Percentiles rank a stretch among this genome's conserved stretches.
These are phyloP conservation scores for Anthoptus insignis DNA, from an alignment of 2,888 invertebrate genomes.

Conservation along the genomic window DNA sequence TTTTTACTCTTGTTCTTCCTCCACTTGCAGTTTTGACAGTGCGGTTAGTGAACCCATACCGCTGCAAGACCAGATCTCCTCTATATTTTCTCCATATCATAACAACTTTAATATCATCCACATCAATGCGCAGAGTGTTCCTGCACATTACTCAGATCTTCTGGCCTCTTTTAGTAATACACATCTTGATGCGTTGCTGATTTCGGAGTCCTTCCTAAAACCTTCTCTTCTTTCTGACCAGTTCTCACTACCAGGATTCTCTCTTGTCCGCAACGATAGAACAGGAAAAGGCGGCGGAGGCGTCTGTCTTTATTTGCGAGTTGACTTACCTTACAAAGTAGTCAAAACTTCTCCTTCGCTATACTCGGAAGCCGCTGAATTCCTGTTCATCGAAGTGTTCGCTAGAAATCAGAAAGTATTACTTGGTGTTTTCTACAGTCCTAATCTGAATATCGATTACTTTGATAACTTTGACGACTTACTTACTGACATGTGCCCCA, in stretches of 20 bases:
- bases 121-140: slow-evolving; percentile 2
- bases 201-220: not conserved
- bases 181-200: not conserved
- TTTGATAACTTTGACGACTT: not conserved
- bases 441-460: not conserved
- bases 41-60: too few relatives aligned
- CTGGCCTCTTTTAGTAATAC: slow-evolving; percentile 2
- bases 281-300: not conserved
- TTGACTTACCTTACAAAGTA: not conserved
- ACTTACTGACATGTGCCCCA: not conserved
- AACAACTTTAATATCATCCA: too few relatives aligned
- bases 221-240: not conserved
- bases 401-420: too few relatives aligned
- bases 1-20: too few relatives aligned
- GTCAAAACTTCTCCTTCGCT: too few relatives aligned
- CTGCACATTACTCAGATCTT: slow-evolving; percentile 4
- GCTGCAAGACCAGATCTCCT: too few relatives aligned
- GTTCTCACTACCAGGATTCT: too few relatives aligned
- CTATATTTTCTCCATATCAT: too few relatives aligned
- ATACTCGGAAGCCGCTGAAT: not conserved
- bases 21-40: too few relatives aligned
- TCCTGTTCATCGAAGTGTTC: too few relatives aligned
- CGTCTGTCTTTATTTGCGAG: not conserved
- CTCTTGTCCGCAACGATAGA: not conserved
- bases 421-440: not conserved